Base-by-base conservation (phyloP, 1,140 invertebrate genomes). In the Polyergus mexicanus region DNA sequence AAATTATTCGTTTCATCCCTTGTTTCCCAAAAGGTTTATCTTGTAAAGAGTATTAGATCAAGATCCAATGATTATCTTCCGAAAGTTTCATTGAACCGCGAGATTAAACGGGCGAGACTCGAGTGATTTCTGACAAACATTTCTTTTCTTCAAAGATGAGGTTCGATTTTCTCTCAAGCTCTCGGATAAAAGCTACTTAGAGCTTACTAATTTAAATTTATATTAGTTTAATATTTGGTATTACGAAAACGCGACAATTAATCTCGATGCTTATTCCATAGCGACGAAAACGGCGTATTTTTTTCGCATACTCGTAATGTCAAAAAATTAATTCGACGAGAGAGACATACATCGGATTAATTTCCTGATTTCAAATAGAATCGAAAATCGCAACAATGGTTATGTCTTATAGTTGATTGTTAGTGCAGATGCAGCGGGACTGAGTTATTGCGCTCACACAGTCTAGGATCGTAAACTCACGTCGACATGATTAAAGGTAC, bases 11-110 rank as follows among this genome's bases (percentile, higher is more conserved):
- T 87, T 87, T 86, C 62, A 88, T 88, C 56, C 22, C 77, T 62
- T 22, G 63, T 63, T 81, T 80, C 51, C 44, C 41, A 28, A 56
- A 71, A 44, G 13, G 76, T 89, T 90, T 89, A 89, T 66, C 89
- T 89, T 78, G n/a, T n/a, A n/a, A n/a, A n/a, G 76, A 66, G 51
- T 80, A 77, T 63, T 63, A 81, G 83, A 87, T 54, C 38, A n/a
- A 51, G 89, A 84, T 56, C 66, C 74, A 85, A 86, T 83, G 84
- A 86, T 90, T 91, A 63, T 89, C 81, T 89, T 85, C 77, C 35
- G 56, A 66, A 88, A 89, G 66, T 89, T 90, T 63, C 71, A 54
- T 25, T 19, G 51, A 72, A n/a, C n/a, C 68, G 13, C 13, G 63
- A 54, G 54, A 88, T 88, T 75, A 84, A 84, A 66, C n/a, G 51